Evolutionary conservation across 2,113 vertebrate species (phyloP).

Genomic region (Chionodraco myersi): DNA sequence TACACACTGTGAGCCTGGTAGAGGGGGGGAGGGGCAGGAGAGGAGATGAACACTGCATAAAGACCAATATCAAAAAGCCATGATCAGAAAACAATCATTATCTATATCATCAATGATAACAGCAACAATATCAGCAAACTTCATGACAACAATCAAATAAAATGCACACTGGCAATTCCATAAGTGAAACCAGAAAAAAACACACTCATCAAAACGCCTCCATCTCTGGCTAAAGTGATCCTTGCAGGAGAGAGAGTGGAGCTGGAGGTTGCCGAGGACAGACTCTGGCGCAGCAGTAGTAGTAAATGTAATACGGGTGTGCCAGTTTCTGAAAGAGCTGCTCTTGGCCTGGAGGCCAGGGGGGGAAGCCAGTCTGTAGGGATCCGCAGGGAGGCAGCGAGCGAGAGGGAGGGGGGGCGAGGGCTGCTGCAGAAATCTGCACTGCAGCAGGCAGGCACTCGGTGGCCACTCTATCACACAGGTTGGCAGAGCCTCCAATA

Average conservation of each 20-base stretch:
- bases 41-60: slow-evolving; percentile 76
- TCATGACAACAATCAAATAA: slow-evolving; percentile 60
- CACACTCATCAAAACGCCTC: slow-evolving; percentile 65
- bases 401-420: slow-evolving; percentile 53
- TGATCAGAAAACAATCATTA: slow-evolving; percentile 65
- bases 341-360: slow-evolving; percentile 65
- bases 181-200: slow-evolving; percentile 49
- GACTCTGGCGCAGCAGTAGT: slow-evolving; percentile 82
- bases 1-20: slow-evolving; percentile 45
- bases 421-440: slow-evolving; percentile 77
- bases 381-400: slow-evolving; percentile 57
- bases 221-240: slow-evolving; percentile 82
- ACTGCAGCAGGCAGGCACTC: slow-evolving; percentile 85
- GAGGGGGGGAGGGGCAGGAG: slow-evolving; percentile 65
- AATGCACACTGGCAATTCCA: slow-evolving; percentile 78
- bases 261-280: slow-evolving; percentile 76
- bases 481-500: slow-evolving; percentile 75
- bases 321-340: slow-evolving; percentile 79
- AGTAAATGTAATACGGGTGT: slow-evolving; percentile 73
- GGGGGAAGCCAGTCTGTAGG: slow-evolving; percentile 54
- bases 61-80: slow-evolving; percentile 63
- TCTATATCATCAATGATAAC: slow-evolving; percentile 69
- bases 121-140: slow-evolving; percentile 79
- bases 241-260: slow-evolving; percentile 72
- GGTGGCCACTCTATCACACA: slow-evolving; percentile 83